Conservation (phyloP, 1,140 invertebrate genomes). For the Neodiprion lecontei region DNA sequence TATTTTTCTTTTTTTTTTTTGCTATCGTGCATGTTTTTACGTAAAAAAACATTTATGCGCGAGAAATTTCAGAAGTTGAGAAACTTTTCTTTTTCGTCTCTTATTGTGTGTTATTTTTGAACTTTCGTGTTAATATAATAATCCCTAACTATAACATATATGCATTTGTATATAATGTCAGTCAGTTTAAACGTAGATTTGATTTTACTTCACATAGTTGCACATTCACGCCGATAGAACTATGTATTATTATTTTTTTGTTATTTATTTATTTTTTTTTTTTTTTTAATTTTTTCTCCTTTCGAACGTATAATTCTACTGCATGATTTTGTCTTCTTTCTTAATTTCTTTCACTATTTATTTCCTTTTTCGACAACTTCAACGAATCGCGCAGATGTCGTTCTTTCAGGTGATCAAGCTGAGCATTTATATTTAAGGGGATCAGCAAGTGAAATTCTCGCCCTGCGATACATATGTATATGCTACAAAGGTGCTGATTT, state of each 20-base stretch:
- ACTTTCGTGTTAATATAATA: too few relatives aligned
- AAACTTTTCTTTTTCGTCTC: constrained; percentile 22
- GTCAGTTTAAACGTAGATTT: too few relatives aligned
- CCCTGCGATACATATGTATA: constrained; percentile 33
- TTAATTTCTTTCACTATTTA: constrained; percentile 11
- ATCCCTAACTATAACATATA: too few relatives aligned
- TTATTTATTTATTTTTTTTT: constrained; percentile 30
- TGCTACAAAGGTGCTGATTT: constrained; percentile 41
- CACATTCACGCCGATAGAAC: too few relatives aligned
- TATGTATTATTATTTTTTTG: constrained; percentile 18
- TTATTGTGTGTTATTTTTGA: too few relatives aligned
- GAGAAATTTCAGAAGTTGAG: constrained; percentile 43
- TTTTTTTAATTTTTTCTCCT: constrained; percentile 22
- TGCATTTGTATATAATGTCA: too few relatives aligned
- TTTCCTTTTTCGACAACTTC: constrained; percentile 16
- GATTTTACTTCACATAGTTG: too few relatives aligned
- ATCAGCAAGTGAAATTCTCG: too few relatives aligned
- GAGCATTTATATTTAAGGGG: too few relatives aligned
- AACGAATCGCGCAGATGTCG: too few relatives aligned
- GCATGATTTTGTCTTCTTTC: constrained; percentile 31
- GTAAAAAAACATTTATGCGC: constrained; percentile 34
- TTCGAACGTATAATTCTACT: too few relatives aligned
- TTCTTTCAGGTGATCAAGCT: too few relatives aligned
- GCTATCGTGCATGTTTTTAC: constrained; percentile 23
- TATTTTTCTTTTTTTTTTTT: constrained; percentile 21